Evolutionary conservation across 1,140 invertebrate genomes (phyloP).

Genomic region (Hyles euphorbiae): DNA sequence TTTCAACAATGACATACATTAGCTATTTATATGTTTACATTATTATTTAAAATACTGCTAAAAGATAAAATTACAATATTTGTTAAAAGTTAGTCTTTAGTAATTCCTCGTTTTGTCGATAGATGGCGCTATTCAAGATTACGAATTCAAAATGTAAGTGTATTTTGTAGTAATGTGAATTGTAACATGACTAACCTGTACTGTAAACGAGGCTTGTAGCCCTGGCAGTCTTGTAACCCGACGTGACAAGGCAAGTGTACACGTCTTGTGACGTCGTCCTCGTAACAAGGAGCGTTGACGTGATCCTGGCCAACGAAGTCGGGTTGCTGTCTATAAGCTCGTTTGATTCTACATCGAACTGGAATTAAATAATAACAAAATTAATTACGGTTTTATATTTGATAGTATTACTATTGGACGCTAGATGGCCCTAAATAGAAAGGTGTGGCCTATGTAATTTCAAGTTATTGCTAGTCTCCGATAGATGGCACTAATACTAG

Average conservation of each 20-base stretch:
- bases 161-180: neutral
- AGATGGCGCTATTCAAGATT: neutral
- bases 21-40: too few relatives aligned
- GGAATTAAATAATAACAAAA: conserved; percentile 16
- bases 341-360: conserved; percentile 73
- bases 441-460: too few relatives aligned
- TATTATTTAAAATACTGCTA: too few relatives aligned
- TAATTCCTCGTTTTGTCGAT: neutral
- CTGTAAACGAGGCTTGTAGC: conserved; percentile 73
- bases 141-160: neutral
- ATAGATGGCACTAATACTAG: too few relatives aligned
- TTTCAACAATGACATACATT: too few relatives aligned
- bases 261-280: conserved; percentile 33
- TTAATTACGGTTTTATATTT: neutral
- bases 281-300: conserved; percentile 76
- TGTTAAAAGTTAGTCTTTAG: too few relatives aligned
- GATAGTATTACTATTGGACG: too few relatives aligned
- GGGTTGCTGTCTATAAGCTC: conserved; percentile 70
- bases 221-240: conserved; percentile 76
- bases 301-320: conserved; percentile 77
- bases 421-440: too few relatives aligned
- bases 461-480: too few relatives aligned
- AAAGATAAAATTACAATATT: too few relatives aligned
- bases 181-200: conserved; percentile 28
- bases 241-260: conserved; percentile 84